phyloP scores from a whole-genome alignment of 2,888 invertebrate species.

The Drosophila borborema region DNA sequence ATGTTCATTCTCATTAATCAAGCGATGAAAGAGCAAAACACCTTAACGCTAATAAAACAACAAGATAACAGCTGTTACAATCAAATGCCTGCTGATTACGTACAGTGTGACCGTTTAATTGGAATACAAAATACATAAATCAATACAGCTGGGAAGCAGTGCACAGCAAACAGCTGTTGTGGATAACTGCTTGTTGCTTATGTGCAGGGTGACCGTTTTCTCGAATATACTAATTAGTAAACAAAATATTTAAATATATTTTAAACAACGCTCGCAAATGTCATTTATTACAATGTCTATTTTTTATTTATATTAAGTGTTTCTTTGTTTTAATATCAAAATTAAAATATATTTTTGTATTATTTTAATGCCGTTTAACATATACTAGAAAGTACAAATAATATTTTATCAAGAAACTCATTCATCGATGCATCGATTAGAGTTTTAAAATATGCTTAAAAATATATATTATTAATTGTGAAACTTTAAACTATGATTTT shows the following conservation, averaged over 20 bases:
- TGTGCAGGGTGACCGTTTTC: background rate
- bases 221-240: background rate
- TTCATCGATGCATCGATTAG: too few relatives aligned
- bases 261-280: background rate
- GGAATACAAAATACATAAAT: background rate
- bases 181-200: background rate
- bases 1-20: constrained; percentile 52
- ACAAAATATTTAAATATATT: background rate
- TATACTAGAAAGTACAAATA: too few relatives aligned
- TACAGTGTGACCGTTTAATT: constrained; percentile 23
- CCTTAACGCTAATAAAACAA: constrained; percentile 17
- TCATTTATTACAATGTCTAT: background rate
- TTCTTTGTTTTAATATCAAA: too few relatives aligned
- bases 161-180: background rate
- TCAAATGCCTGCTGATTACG: background rate
- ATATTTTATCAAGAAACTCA: too few relatives aligned
- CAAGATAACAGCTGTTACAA: constrained; percentile 42
- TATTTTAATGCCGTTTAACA: too few relatives aligned
- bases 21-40: constrained; percentile 20
- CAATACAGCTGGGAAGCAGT: background rate
- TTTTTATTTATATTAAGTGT: too few relatives aligned
- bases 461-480: too few relatives aligned
- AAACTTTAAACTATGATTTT: too few relatives aligned
- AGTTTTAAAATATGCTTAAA: too few relatives aligned
- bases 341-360: too few relatives aligned